Evolutionary conservation across 2,797 vertebrate genomes (phyloP), one percentile per base, ranked within the genome.

Genomic region (Muraenolepis orangiensis): DNA sequence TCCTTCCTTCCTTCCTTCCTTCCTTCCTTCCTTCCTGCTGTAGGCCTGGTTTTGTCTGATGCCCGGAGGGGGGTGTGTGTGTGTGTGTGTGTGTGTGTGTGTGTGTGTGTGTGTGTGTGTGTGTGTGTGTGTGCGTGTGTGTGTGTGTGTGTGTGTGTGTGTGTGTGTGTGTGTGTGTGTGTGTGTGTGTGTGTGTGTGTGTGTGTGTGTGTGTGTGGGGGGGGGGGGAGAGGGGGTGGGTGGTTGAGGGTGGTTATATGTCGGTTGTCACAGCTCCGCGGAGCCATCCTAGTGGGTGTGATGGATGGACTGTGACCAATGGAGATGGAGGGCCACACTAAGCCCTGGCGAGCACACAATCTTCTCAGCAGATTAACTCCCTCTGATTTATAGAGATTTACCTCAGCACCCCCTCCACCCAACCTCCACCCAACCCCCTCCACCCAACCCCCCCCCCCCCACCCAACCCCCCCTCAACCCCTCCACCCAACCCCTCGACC

Each of bases 291-390:
- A 92, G 89, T 90, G 85, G 73, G 10, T 74, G 87, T 94, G 92
- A 94, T 92, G 92, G 86, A 94, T 93, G 86, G 82, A 84, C 91
- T 93, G 93, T 92, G 92, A 93, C 92, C 91, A 92, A 93, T 93
- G 90, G 87, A 87, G 90, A 91, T 88, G 64, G 89, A 90, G 88
- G 87, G 84, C 80, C 80, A 80, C 83, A 28, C 81, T 83, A 79
- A 79, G 78, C 81, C 74, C 26, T 72, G 81, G 75, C 74, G 61
- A 87, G 84, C 87, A 85, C 82, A 88, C 88, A 88, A 88, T 90
- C 88, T 91, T 89, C 91, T 92, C 89, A 90, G 88, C 90, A 92
- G 91, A 92, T 93, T 93, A 93, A 89, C 91, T 90, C 88, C 72
- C 90, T 85, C 85, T 93, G 93, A 94, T 94, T 93, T 93, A 94